A percentile compares a stretch with the other conserved stretches of the same genome.
These are phyloP conservation scores for Engraulis encrasicolus DNA, from an alignment of 2,113 vertebrate genomes.

Conservation along the genomic window DNA sequence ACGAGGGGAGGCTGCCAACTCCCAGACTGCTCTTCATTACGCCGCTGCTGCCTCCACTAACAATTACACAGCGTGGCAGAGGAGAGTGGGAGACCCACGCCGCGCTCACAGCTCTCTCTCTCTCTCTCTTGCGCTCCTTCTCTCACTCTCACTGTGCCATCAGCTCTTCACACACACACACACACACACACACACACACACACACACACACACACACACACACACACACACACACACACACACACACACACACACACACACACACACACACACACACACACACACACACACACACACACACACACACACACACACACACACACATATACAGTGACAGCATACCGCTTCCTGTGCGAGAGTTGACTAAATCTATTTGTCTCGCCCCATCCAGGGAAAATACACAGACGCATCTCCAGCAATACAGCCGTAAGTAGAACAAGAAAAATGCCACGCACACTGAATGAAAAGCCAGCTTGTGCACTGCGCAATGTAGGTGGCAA, in stretches of 20 bases:
- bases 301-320: too few species aligned
- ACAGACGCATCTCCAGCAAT: background rate
- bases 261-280: too few species aligned
- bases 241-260: background rate
- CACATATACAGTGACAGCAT: background rate
- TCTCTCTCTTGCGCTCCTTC: too few species aligned
- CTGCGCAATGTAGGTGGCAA: background rate
- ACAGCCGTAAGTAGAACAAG: background rate
- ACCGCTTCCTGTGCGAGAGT: background rate
- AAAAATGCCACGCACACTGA: background rate
- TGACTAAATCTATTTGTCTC: background rate
- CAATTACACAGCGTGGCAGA: conserved; percentile 47
- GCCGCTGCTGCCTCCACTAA: conserved; percentile 30
- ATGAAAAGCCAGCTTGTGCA: background rate
- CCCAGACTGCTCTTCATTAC: conserved; percentile 44
- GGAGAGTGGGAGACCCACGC: conserved; percentile 17
- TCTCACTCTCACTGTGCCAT: too few species aligned
- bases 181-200: background rate
- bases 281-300: too few species aligned
- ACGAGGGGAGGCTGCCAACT: conserved; percentile 38
- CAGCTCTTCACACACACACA: background rate
- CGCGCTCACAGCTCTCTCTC: background rate
- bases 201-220: too few species aligned
- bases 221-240: too few species aligned
- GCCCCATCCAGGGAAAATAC: background rate